Evolutionary conservation across 1,140 invertebrate genomes (phyloP), one percentile per base, ranked within the genome.

Genomic region (Galleria mellonella): DNA sequence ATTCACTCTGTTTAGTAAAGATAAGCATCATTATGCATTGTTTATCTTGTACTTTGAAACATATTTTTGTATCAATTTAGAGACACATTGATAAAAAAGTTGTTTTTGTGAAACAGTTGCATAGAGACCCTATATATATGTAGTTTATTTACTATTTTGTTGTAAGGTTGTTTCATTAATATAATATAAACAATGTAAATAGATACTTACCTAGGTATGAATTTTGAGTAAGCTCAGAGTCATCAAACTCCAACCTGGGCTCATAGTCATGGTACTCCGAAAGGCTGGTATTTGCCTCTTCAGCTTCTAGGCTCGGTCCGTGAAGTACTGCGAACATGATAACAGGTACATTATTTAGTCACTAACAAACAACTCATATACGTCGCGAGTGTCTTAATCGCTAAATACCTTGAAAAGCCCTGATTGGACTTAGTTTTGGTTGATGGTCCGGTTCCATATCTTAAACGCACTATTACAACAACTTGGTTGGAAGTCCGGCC

Each of bases 201-300:
- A 32, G 14, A 1, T 14, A 63, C 71, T 69, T 55, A 83, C 77
- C 75, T 57, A 81, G 38, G 36, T 65, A 76, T 55, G 85, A 68
- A 43, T 87, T 81, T 64, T 90, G 88, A 66, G 92, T 91, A 36
- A 97, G 76, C 86, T 98, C 96, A 8, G 95, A 96, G 86, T 98
- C 96, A 87, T 98, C 96, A 89, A 98, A 98, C 83, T 98, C 96
- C 71, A 98, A 88, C 86, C 96, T 95, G 14, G 96, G 96, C 75
- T 98, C 96, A 82, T 97, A 95, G 87, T 97, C 95, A 83, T 96
- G 94, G 75, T 92, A 94, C 81, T 96, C 95, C 28, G 95, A 96
- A 40, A 97, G 88, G 86, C 95, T 97, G 36, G 94, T 94, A 75
- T 94, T 94, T 9, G 92, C 91, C 77, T 96, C 94, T 56, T 97